phyloP scores from a whole-genome alignment of 1,140 invertebrate genomes.

The Atta cephalotes region DNA sequence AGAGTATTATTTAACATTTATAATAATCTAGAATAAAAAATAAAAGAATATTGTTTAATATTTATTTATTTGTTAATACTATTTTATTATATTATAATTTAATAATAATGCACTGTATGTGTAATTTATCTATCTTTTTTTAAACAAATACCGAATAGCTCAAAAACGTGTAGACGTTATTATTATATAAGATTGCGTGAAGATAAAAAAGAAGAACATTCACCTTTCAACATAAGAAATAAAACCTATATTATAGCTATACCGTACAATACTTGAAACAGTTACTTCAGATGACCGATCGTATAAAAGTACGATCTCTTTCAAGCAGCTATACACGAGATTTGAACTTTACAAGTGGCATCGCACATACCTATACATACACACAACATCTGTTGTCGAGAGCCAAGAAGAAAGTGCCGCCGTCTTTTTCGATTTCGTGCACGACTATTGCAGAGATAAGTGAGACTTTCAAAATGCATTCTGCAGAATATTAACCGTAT shows the following conservation, averaged over 20 bases:
- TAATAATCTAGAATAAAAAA: background rate
- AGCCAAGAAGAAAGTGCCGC: conserved; percentile 11
- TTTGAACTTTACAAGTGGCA: conserved; percentile 52
- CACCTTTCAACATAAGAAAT: background rate
- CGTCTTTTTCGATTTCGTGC: conserved; percentile 33
- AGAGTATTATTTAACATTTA: background rate
- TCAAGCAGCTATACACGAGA: conserved; percentile 40
- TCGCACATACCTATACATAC: background rate
- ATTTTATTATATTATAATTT: background rate
- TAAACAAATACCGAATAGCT: background rate
- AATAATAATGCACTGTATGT: background rate
- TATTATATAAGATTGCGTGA: conserved; percentile 1
- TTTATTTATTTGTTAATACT: background rate
- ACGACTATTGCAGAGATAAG: conserved; percentile 36
- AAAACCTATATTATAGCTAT: background rate
- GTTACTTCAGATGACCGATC: conserved; percentile 50
- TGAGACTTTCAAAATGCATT: conserved; percentile 33
- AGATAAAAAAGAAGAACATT: background rate
- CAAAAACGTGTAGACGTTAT: background rate
- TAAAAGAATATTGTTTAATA: background rate
- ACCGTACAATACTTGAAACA: conserved; percentile 37
- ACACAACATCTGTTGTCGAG: conserved; percentile 12
- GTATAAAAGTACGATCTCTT: conserved; percentile 42
- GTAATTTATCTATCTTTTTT: background rate
- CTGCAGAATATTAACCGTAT: conserved; percentile 8